Base-by-base conservation (phyloP, 1,140 invertebrate species). In the Adoxophyes honmai region DNA sequence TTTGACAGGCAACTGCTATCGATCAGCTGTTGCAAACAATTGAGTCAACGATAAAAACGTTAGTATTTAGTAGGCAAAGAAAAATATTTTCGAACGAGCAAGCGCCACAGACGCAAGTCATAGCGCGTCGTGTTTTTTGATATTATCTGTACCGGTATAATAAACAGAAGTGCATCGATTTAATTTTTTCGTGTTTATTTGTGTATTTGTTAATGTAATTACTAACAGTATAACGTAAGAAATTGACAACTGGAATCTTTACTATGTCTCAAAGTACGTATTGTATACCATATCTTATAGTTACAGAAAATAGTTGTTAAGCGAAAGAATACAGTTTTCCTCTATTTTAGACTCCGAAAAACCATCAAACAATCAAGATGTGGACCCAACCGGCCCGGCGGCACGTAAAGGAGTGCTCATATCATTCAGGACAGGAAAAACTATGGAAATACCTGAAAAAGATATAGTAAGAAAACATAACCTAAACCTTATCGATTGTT, bases 361-460 rank as follows among this genome's bases (percentile, higher is more conserved):
- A 70, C 80, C 81, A n/a, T 42, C 71, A 36, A 36, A 68, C 2
- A 75, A 53, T 57, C 80, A 92, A 70, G 89, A 91, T 73, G 92
- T 91, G 1, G 95, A 96, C 90, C 94, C 94, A 9, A 92, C 92
- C 51, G 94, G 93, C 1, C 94, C 95, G 0, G 91, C 95, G 21
- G 72, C 81, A 15, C 91, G 94, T 28, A 95, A 94, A 88, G 95
- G 95, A 4, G 92, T 95, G 28, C 89, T 97, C 1, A 94, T 94
- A 64, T 97, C 95, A 0, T 93, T 97, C 62, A 89, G 94, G 65
- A 96, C 92, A 59, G 94, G 94, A 11, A 94, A 95, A 78, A 91
- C 93, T 3, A 95, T 96, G 91, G 93, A 94, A 66, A 96, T 97
- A 82, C 95, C 95, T 6, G 96, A 97, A 80, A 92, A 92, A 72